Percentiles rank a stretch among this genome's conserved stretches.
Evolutionary conservation across 2,888 invertebrate species (phyloP).

Genomic region (Craniophora ligustri): DNA sequence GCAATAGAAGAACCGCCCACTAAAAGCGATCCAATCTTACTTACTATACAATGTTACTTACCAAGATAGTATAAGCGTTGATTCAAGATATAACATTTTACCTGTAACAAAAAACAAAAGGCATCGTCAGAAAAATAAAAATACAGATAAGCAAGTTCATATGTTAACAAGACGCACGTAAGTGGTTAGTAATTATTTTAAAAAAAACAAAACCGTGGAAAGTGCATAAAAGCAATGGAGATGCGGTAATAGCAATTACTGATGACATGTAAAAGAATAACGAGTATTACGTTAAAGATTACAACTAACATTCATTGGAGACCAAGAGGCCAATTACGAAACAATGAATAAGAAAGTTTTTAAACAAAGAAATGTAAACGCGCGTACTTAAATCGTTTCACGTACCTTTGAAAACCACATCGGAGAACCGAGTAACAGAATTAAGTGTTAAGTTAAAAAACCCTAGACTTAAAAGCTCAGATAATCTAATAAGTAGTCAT

Average conservation of each 20-base stretch:
- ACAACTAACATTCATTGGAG: conserved; percentile 65
- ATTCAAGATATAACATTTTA: conserved; percentile 64
- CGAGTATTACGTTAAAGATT: conserved; percentile 76
- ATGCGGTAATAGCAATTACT: conserved; percentile 77
- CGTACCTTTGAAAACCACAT: conserved; percentile 60
- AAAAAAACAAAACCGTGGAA: conserved; percentile 54
- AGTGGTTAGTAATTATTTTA: conserved; percentile 49
- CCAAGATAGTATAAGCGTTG: conserved; percentile 53
- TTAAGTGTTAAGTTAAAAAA: not conserved
- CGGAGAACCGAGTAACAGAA: conserved; percentile 41
- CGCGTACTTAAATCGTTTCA: conserved; percentile 70
- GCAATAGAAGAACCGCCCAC: conserved; percentile 57
- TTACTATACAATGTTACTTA: conserved; percentile 64
- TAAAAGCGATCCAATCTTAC: conserved; percentile 53
- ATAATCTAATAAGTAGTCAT: conserved; percentile 21
- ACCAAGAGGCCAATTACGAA: conserved; percentile 79
- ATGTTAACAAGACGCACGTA: conserved; percentile 72
- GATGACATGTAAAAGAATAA: conserved; percentile 76
- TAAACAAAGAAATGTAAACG: conserved; percentile 80
- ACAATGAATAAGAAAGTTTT: conserved; percentile 82
- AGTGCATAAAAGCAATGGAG: conserved; percentile 69
- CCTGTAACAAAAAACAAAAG: conserved; percentile 78
- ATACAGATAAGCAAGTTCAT: conserved; percentile 63
- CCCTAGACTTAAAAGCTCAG: conserved; percentile 7
- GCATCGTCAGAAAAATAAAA: conserved; percentile 47